phyloP scores from a whole-genome alignment of 2,113 vertebrate genomes.

The Chroicocephalus ridibundus region DNA sequence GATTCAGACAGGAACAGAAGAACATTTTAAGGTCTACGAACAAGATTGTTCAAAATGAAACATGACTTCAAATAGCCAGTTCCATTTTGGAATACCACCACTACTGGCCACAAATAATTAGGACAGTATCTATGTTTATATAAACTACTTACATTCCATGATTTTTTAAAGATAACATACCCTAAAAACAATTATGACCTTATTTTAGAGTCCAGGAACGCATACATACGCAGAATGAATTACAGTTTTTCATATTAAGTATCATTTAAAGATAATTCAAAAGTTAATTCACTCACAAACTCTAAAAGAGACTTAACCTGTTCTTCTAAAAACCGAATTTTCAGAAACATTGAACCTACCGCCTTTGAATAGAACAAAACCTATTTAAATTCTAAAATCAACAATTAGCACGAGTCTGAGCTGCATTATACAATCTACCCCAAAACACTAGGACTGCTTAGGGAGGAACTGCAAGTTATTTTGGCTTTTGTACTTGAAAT shows the following conservation, averaged over 20 bases:
- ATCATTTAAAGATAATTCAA: not conserved
- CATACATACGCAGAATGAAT: not conserved
- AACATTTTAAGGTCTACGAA: not conserved
- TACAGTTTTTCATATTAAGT: not conserved
- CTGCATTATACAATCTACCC: not conserved
- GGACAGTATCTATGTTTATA: not conserved
- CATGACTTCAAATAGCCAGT: not conserved
- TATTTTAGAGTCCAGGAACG: not conserved
- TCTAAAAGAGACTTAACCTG: not conserved
- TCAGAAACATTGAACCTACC: not conserved
- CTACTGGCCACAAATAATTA: not conserved
- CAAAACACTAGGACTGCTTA: not conserved
- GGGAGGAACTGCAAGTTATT: conserved; percentile 12
- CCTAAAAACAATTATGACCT: not conserved
- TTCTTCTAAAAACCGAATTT: not conserved
- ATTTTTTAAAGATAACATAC: not conserved
- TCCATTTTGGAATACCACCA: not conserved
- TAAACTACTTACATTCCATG: not conserved
- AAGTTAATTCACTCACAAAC: not conserved
- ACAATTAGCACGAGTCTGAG: not conserved
- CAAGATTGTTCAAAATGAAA: not conserved
- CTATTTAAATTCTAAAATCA: conserved; percentile 40
- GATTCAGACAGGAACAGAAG: not conserved
- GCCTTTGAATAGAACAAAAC: conserved; percentile 19
- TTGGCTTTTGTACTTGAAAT: conserved; percentile 37